phyloP scores from a whole-genome alignment of 2,888 invertebrate genomes.

The Lasioglossum morio region DNA sequence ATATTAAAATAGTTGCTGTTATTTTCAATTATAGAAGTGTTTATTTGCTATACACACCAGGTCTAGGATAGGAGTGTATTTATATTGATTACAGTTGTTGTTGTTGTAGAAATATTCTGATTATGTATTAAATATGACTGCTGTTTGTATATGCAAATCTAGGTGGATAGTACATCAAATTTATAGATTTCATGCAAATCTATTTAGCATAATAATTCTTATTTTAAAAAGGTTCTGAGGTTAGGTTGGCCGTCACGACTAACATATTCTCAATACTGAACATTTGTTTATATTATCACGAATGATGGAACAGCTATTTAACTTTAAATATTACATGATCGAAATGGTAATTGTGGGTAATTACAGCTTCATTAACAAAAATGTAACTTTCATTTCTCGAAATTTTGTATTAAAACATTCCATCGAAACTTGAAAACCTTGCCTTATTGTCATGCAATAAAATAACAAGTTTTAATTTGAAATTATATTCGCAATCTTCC shows the following conservation, averaged over 20 bases:
- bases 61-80: neutral
- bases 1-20: neutral
- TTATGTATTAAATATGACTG: neutral
- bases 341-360: no score
- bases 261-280: neutral
- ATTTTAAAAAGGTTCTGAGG: neutral
- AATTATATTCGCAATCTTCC: no score
- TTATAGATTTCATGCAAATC: neutral
- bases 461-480: no score
- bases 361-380: no score
- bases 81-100: neutral
- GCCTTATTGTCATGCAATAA: no score
- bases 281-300: no score
- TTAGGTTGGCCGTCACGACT: neutral
- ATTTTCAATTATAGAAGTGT: neutral
- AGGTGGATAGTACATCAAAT: neutral
- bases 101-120: neutral
- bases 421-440: no score
- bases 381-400: no score
- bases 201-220: no score
- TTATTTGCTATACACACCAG: neutral
- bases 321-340: no score
- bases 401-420: no score
- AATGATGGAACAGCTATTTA: no score
- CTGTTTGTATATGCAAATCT: neutral